Base-by-base conservation (phyloP, 2,797 vertebrate genomes). In the Cryptoprocta ferox region DNA sequence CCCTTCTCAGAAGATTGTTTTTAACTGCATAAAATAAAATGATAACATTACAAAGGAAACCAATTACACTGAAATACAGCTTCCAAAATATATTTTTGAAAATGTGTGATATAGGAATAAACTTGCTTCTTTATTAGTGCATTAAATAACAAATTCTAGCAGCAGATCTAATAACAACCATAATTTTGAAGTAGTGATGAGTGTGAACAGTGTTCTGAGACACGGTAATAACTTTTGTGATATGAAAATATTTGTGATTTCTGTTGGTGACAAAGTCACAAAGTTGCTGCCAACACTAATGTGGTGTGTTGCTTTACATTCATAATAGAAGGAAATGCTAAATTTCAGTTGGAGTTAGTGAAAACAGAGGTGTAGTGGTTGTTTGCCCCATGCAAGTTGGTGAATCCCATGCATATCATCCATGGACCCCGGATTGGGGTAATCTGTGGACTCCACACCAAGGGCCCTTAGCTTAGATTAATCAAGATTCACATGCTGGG, bases 61-160 rank as follows among this genome's bases (percentile, higher is more conserved):
- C 50, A 82, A 89, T 95, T 50, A 87, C 53, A 71, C 3, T 85
- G 78, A 97, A 96, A 91, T 80, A 50, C 35, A 42, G 30, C 75
- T 95, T 94, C 86, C 65, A 82, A 95, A 96, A 82, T 63, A 71
- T 32, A 18, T 94, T 81, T 96, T 79, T 39, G 8, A 32, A 95
- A 66, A 76, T 4, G 80, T 71, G 76, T 32, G 6, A 35, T 35
- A 81, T 8, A 66, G 53, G 66, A 97, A 90, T 56, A 80, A 76
- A 84, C 78, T 56, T 37, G 56, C n/a, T 89, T 61, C 68, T 96
- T 86, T 96, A 73, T 92, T 70, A 95, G 56, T n/a, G 13, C 63
- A 79, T 63, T 90, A 84, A 90, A 92, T 88, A 84, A 59, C 45
- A 59, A 66, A 90, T 42, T 65, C 87, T n/a, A 90, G 81, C 10